These are phyloP conservation scores for Atethmia centrago DNA, from an alignment of 2,888 invertebrate genomes.

Conservation along the genomic window DNA sequence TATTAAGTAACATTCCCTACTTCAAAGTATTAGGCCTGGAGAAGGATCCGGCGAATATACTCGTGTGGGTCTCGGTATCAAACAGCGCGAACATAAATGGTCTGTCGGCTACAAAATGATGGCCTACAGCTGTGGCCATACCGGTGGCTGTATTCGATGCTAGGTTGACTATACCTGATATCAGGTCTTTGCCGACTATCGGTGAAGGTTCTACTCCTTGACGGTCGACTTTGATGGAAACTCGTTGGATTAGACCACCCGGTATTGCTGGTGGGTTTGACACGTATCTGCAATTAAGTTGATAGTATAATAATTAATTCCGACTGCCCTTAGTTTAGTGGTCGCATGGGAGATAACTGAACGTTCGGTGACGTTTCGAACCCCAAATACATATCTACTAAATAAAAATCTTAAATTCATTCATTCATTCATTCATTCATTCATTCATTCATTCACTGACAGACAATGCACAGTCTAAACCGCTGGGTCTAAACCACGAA, in stretches of 20 bases:
- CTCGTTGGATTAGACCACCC: constrained; percentile 59
- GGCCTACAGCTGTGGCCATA: constrained; percentile 58
- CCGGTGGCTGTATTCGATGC: constrained; percentile 56
- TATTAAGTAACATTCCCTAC: constrained; percentile 9
- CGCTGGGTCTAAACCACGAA: too few species aligned
- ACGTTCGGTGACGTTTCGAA: too few species aligned
- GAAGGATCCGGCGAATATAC: constrained; percentile 66
- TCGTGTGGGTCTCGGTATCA: constrained; percentile 66
- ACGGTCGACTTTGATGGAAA: constrained; percentile 60
- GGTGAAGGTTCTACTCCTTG: constrained; percentile 56
- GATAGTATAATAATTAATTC: neutral
- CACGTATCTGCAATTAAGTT: constrained; percentile 53
- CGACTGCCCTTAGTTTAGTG: too few species aligned
- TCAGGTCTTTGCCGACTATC: constrained; percentile 4
- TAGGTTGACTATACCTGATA: constrained; percentile 29
- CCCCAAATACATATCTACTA: too few species aligned
- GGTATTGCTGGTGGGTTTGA: constrained; percentile 65
- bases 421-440: too few species aligned
- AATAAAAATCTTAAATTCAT: too few species aligned
- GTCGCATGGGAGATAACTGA: too few species aligned
- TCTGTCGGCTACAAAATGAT: constrained; percentile 68
- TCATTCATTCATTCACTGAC: too few species aligned
- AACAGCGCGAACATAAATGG: constrained; percentile 72
- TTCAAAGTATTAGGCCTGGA: constrained; percentile 52
- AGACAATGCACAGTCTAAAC: too few species aligned